Base-by-base conservation (phyloP, 1,140 invertebrate species). In the Aphelinus atriplicis region DNA sequence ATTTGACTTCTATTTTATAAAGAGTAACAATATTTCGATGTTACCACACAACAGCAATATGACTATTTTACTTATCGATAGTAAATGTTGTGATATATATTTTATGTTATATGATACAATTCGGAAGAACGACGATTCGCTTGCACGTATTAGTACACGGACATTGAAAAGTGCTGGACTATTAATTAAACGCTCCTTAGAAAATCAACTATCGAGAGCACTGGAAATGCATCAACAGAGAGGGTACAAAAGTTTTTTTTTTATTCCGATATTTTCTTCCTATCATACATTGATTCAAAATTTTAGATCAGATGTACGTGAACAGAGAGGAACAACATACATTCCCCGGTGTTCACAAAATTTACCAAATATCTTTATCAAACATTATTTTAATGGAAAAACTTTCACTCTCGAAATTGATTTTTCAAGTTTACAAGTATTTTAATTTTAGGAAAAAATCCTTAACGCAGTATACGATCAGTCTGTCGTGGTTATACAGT, bases 31-130 rank as follows among this genome's bases (percentile, higher is more conserved):
- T 80, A 78, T 71, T 74, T 80, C 77, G 75, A 66, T 78, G 71
- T 80, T 81, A 78, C 75, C 76, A 79, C 71, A 78, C 77, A 80
- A 80, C 61, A 77, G 77, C 78, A 79, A 82, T 79, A 81, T 80
- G 78, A 79, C 79, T 80, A 26, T 64, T 65, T 78, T 75, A 76
- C 79, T 77, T 47, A 76, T 80, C 76, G 74, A 26, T 26, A 26
- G 26, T 26, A 26, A 26, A 26, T 26, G 26, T 26, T 26, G 26
- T 26, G 26, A 26, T 50, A 51, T 47, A 71, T 60, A 71, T 43
- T 47, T 26, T 61, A 71, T 46, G n/a, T 3, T 1, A 50, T 46
- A 46, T 57, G 60, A 51, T 43, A 67, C 57, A 51, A 61, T 67
- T 67, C 48, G 57, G 64, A 67, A 67, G 53, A 67, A 67, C 62